Percentiles rank a stretch among this genome's conserved stretches.
Conservation (phyloP, 2,113 vertebrate genomes). For the Urocitellus parryii region DNA sequence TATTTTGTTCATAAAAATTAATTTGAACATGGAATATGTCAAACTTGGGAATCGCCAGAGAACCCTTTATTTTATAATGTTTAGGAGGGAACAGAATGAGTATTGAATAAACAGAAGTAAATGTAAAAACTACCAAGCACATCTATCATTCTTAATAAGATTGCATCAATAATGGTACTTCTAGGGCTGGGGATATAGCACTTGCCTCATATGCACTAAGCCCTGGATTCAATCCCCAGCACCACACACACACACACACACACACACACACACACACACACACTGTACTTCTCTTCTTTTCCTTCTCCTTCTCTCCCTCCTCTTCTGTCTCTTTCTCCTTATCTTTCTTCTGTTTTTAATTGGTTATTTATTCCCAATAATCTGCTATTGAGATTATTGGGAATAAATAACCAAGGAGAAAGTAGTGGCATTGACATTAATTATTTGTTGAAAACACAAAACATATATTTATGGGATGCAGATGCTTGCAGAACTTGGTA, state of each 20-base stretch:
- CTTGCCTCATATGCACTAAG: too few relatives aligned
- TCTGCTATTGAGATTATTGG: not conserved
- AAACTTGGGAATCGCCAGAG: not conserved
- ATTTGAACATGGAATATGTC: not conserved
- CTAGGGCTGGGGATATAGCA: too few relatives aligned
- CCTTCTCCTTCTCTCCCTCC: not conserved
- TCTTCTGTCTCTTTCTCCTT: not conserved
- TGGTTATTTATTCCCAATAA: too few relatives aligned
- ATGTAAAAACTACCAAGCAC: not conserved
- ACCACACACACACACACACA: too few relatives aligned
- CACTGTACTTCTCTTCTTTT: not conserved
- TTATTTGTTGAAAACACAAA: not conserved
- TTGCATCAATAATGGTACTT: not conserved
- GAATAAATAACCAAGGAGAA: not conserved
- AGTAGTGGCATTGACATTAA: not conserved
- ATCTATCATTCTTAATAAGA: not conserved
- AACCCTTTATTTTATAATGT: not conserved
- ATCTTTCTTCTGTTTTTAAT: not conserved
- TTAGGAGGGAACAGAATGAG: not conserved
- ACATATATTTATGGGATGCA: not conserved
- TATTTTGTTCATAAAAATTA: not conserved
- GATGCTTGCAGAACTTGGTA: not conserved
- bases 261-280: too few relatives aligned
- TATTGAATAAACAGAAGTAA: not conserved
- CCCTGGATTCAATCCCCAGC: too few relatives aligned